Evolutionary conservation across 2,113 vertebrate genomes (phyloP).

Genomic region (Phalacrocorax brasilianus): DNA sequence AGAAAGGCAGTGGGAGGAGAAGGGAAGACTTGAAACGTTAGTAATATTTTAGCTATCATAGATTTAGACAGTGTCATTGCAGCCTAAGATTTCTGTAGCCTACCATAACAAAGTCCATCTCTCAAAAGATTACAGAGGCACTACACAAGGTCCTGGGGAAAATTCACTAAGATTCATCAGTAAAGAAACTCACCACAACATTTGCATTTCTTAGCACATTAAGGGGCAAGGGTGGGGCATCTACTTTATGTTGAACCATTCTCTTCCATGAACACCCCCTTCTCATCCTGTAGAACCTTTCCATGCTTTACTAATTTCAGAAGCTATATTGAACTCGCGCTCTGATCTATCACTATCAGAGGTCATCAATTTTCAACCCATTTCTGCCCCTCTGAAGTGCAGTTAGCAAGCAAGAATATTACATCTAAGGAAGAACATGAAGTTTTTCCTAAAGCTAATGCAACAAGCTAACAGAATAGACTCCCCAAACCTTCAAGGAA

Average conservation of each 20-base stretch:
- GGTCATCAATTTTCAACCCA: not conserved
- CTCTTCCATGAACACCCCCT: not conserved
- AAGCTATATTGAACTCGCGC: not conserved
- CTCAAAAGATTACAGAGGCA: not conserved
- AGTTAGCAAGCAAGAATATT: not conserved
- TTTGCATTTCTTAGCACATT: not conserved
- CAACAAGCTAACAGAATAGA: not conserved
- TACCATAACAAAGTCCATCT: not conserved
- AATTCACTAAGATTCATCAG: not conserved
- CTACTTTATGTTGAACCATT: not conserved
- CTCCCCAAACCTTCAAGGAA: not conserved
- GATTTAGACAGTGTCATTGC: not conserved
- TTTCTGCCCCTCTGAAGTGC: not conserved
- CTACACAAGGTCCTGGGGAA: not conserved
- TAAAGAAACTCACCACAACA: not conserved
- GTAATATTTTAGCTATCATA: not conserved
- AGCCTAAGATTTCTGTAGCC: not conserved
- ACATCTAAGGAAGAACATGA: not conserved
- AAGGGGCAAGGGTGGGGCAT: fast-evolving
- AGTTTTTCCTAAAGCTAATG: not conserved
- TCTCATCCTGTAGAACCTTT: not conserved
- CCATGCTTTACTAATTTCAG: not conserved
- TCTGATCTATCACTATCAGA: not conserved
- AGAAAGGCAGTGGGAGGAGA: not conserved
- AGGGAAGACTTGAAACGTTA: not conserved